Conservation (phyloP, 1,140 invertebrate species). For the Aphis gossypii region DNA sequence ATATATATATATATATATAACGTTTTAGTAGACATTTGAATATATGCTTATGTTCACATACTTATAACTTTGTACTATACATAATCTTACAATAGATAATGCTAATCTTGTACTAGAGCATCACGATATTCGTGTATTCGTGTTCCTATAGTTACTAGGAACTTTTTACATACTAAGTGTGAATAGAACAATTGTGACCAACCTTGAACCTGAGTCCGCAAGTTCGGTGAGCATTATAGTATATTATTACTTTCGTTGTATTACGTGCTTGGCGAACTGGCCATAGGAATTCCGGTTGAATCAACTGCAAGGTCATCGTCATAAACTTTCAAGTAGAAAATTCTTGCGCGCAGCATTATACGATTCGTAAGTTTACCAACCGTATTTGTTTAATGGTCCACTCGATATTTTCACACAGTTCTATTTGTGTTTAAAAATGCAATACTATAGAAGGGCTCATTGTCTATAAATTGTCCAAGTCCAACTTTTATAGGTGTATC, state of each 20-base stretch:
- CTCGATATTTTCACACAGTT: not conserved
- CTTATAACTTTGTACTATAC: not conserved
- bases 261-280: not conserved
- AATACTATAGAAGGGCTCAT: not conserved
- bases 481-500: not conserved
- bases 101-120: not conserved
- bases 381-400: not conserved
- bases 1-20: too few relatives aligned
- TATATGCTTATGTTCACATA: not conserved
- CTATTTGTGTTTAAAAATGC: too few relatives aligned
- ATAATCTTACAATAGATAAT: not conserved
- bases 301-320: not conserved
- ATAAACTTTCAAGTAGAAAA: not conserved
- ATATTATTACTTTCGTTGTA: not conserved
- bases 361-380: not conserved
- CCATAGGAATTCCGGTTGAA: not conserved
- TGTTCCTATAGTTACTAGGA: not conserved
- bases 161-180: not conserved
- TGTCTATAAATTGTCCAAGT: not conserved
- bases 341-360: not conserved
- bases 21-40: not conserved
- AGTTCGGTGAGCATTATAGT: not conserved
- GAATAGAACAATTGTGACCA: not conserved
- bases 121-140: not conserved
- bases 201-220: not conserved